Base-by-base conservation (phyloP, 2,113 vertebrate species). In the Cinclus mexicanus region DNA sequence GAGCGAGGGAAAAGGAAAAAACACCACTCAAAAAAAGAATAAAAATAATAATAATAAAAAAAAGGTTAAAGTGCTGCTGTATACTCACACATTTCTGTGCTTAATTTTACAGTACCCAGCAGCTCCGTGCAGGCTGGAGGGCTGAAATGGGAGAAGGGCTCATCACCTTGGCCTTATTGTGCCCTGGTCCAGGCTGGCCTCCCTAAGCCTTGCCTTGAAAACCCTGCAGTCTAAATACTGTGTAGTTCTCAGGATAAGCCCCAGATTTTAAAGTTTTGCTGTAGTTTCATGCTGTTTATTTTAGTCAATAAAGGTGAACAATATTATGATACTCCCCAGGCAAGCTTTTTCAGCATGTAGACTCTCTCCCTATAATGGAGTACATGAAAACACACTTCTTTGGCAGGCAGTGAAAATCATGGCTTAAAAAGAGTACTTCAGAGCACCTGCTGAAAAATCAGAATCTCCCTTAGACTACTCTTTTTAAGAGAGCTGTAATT, bases 1-100 rank as follows among this genome's bases (percentile, higher is more conserved):
- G 19, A 24, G 5, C 12, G 31, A 53, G 11, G 4, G 35, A 10
- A 8, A 29, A 42, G 5, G 0, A 4, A 41, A 71, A 39, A 25
- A 7, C 5, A 28, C 8, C 12, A 17, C 26, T 5, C 6, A 1
- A 12, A 55, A 25, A 7, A 26, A 46, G 24, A 57, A 37, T 37
- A 37, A 37, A 37, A 37, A 8, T 37, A 37, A 37, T 37, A 37
- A 37, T 37, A 37, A 37, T 37, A 37, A 37, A 1, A 12, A 25
- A 7, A 26, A 46, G 24, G 53, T 33, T 15, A 3, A 19, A 29
- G 17, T 31, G 16, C 47, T 68, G 26, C 37, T 60, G 46, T 61
- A 25, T 24, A 3, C 1, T 2, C 46, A 47, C 24, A 21, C 1
- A 0, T n/a, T 57, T 14, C 3, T 7, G 17, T 25, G 37, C 29